These are phyloP conservation scores for Mallotus villosus DNA, from an alignment of 2,797 vertebrate species.

Conservation along the genomic window DNA sequence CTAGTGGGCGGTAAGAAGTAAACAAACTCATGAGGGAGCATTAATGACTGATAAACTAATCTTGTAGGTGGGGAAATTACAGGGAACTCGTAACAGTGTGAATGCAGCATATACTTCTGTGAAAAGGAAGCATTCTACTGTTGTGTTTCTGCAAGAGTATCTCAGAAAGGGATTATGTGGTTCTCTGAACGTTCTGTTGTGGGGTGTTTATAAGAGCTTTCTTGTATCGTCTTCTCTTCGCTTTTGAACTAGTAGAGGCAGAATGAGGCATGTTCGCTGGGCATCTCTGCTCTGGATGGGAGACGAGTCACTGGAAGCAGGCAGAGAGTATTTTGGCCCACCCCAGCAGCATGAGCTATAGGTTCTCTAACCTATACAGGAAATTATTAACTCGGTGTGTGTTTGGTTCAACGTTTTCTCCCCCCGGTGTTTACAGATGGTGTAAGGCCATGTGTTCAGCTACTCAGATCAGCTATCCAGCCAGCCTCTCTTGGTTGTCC, in stretches of 20 bases:
- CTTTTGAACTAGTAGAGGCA: too few species aligned
- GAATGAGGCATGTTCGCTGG: background rate
- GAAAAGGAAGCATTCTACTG: too few species aligned
- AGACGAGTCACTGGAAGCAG: too few species aligned
- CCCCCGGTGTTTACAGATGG: background rate
- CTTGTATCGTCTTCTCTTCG: too few species aligned
- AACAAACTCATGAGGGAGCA: background rate
- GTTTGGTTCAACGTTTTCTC: too few species aligned
- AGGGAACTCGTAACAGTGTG: too few species aligned
- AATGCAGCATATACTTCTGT: background rate
- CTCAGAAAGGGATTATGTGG: too few species aligned
- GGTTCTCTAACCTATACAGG: background rate
- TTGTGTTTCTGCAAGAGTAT: too few species aligned
- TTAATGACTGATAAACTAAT: too few species aligned
- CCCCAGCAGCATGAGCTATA: background rate
- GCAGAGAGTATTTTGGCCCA: background rate
- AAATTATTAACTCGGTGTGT: too few species aligned
- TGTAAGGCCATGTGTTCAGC: slow-evolving; percentile 3
- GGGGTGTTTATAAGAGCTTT: too few species aligned
- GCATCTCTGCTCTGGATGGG: background rate
- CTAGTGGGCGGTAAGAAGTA: background rate
- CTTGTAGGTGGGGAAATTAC: background rate
- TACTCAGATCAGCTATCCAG: background rate
- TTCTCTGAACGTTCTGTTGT: too few species aligned
- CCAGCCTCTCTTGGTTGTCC: background rate